These are phyloP conservation scores for Neocrepidodera transversa DNA, from an alignment of 2,888 invertebrate species.

Conservation along the genomic window DNA sequence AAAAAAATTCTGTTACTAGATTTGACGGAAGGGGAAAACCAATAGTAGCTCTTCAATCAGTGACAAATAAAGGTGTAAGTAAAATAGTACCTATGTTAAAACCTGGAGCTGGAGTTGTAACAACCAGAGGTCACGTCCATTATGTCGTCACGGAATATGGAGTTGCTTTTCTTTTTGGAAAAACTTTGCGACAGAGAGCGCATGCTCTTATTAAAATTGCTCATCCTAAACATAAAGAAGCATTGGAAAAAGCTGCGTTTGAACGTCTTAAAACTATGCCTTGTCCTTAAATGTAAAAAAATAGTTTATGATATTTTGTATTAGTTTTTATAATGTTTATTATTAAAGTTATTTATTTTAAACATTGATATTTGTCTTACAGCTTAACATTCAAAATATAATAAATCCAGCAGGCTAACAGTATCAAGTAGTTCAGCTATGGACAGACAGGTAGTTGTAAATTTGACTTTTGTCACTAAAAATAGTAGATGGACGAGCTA, in stretches of 20 bases:
- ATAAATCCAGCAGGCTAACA: too few species aligned
- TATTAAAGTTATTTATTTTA: too few species aligned
- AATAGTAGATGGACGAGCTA: too few species aligned
- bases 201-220: conserved; percentile 87
- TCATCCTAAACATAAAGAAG: conserved; percentile 85
- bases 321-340: not conserved
- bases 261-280: conserved; percentile 83
- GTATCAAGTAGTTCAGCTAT: too few species aligned
- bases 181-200: conserved; percentile 85
- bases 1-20: not conserved
- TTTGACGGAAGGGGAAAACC: conserved; percentile 86
- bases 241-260: conserved; percentile 85
- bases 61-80: conserved; percentile 76
- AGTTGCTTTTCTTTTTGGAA: conserved; percentile 89
- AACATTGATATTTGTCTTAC: too few species aligned
- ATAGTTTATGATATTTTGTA: not conserved
- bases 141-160: conserved; percentile 94
- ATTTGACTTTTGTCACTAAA: too few species aligned
- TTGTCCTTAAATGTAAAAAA: not conserved
- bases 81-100: conserved; percentile 87
- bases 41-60: conserved; percentile 87
- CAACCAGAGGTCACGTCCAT: conserved; percentile 88
- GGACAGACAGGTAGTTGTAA: too few species aligned
- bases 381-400: too few species aligned
- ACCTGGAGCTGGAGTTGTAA: conserved; percentile 90